Base-by-base conservation (phyloP, 2,888 invertebrate genomes). In the Dolichopus griseipennis region DNA sequence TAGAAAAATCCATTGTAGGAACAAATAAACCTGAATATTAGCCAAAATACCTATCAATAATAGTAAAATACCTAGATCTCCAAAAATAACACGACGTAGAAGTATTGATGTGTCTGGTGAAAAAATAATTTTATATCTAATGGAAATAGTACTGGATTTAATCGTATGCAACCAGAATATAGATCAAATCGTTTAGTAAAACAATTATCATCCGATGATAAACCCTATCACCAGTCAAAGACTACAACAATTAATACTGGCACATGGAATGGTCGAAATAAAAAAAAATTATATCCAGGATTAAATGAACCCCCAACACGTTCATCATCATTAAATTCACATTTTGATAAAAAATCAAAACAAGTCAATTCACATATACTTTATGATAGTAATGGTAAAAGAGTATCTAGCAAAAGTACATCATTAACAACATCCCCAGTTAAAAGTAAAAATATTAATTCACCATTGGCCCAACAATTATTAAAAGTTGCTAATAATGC, bases 231-330 rank as follows among this genome's bases (percentile, higher is more conserved):
- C 2, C 15, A 12, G 18, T 9, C 12, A 6, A 52, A 52, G 18
- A 5, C 3, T 10, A 43, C 6, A 12, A 18, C 6, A 52, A 27
- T 27, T 27, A 52, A 18, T 15, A 52, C 1, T 12, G 52, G n/a
- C 9, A 92, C 91, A 0, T 92, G 91, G 91, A 88, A 87, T 71
- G 91, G 91, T 1, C 84, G 91, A 75, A 78, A 71, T 73, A 82
- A 76, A 69, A 82, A 73, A 52, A 52, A 52, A 52, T 52, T 52
- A 6, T 18, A 52, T 52, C 18, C 52, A 18, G 12, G 8, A 2
- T 2, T 52, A 18, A 52, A 73, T 75, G 87, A 5, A 83, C 86
- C 1, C 82, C 83, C 89, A 0, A 91, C 89, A 66, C 84, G 81
- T 74, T 74, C 75, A 62, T 79, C 78, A 3, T 64, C 75, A 74